Base-by-base conservation (phyloP, 1,140 invertebrate species). In the Ephestia elutella region DNA sequence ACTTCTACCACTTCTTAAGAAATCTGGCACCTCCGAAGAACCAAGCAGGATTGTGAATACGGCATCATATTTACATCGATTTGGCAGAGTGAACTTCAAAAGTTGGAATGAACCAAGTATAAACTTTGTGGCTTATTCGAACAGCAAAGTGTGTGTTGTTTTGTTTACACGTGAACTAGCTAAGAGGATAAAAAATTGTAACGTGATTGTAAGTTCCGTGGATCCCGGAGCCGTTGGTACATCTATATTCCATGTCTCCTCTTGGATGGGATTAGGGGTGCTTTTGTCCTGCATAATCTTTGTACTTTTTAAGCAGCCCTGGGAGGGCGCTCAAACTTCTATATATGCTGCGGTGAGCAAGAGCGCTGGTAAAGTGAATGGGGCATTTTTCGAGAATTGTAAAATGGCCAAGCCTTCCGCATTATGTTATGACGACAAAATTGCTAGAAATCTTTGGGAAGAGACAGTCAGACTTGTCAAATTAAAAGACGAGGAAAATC, bases 71-170 rank as follows among this genome's bases (percentile, higher is more conserved):
- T 83, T 90, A 1, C 91, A 94, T 68, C 70, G 71, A 30, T 63
- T 70, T 19, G 93, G 92, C 5, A 73, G 60, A 7, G 90, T 94
- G 15, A 82, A 94, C 59, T 91, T 92, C 28, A 83, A 91, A 13
- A 90, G 93, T 66, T 65, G 94, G 15, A 93, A 93, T 68, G 89
- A 71, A 9, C 85, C 92, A 15, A 75, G 90, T 0, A 49, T 85
- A 0, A 75, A 71, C 18, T 78, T 87, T 0, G 8, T 35, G 8
- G 2, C 4, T 35, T 95, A 95, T 73, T 73, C 80, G 1, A 92
- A 92, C 69, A 94, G 92, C 66, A 95, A 95, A 86, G 68, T 95
- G 44, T 93, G 92, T 48, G 91, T 94, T 54, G 78, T 93, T 17
- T 74, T 94, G 7, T 95, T 95, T 70, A 90, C 92, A 0, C 83